Evolutionary conservation across 2,888 invertebrate species (phyloP), one percentile per base, ranked within the genome.

Genomic region (Tachystola acroxantha): DNA sequence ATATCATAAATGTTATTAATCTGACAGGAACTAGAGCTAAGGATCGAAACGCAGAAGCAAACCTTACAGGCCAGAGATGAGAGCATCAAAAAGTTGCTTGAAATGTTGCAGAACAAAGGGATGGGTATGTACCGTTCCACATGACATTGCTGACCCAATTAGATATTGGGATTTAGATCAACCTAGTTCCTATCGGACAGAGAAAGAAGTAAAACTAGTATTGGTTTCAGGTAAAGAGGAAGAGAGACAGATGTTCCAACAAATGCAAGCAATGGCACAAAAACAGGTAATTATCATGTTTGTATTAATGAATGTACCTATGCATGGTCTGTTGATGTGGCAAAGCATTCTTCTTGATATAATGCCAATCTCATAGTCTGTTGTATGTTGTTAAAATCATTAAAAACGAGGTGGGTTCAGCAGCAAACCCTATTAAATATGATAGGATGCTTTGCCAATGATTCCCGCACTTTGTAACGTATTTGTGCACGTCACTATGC

Each of bases 41-140:
- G 98, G 62, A 96, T 98, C 67, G 98, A 98, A 81, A 97, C 98
- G 20, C 98, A 99, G 86, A 98, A 98, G 82, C 98, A 98, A 88
- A 99, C 98, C 30, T 89, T 99, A 53, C 94, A 95, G 70, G 97
- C 98, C 32, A 90, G 98, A 60, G 98, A 99, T 85, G 98, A 98
- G 71, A 98, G 97, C 82, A 98, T 99, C 76, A 98, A 98, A 89
- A 98, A 98, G 85, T 91, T 99, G 63, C 90, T 99, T 67, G 98
- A 99, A 89, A 98, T 99, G 97, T 91, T 99, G 42, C 98, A 98
- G 82, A 96, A 95, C 76, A 97, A 97, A 88, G 97, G 97, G 79
- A 94, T 96, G 91, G 96, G 96, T 96, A 89, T 91, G 95, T 84
- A n/a, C n/a, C n/a, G n/a, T n/a, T n/a, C n/a, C n/a, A n/a, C n/a